phyloP scores from a whole-genome alignment of 2,797 vertebrate species.

The Chiroxiphia lanceolata region DNA sequence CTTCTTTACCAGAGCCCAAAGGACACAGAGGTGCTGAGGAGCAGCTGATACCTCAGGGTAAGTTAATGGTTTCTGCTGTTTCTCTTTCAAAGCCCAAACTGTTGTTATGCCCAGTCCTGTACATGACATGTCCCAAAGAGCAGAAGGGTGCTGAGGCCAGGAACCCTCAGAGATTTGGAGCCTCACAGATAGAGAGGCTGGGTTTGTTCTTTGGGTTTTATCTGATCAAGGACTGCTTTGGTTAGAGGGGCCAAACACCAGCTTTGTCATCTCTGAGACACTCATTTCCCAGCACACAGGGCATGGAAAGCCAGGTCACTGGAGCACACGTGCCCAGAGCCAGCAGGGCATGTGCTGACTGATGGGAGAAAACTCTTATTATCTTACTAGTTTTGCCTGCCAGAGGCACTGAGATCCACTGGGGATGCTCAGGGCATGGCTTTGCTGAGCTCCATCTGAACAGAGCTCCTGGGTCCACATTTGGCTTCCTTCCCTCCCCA shows the following conservation, averaged over 20 bases:
- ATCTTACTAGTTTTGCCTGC: not conserved
- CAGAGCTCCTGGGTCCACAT: not conserved
- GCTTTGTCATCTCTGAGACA: not conserved
- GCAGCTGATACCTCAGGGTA: constrained; percentile 55
- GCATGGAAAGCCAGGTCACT: not conserved
- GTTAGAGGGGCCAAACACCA: not conserved
- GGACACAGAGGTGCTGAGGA: constrained; percentile 52
- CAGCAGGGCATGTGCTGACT: not conserved
- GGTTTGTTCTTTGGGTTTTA: not conserved
- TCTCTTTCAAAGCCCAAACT: not conserved
- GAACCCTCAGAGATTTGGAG: not conserved
- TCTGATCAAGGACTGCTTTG: not conserved
- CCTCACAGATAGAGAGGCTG: not conserved
- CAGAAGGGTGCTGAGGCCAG: not conserved
- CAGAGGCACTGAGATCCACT: not conserved
- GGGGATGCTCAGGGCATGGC: not conserved
- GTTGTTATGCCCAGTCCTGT: not conserved
- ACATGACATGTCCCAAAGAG: not conserved
- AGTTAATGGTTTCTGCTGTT: not conserved
- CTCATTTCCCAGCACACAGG: not conserved
- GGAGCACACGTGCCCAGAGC: not conserved
- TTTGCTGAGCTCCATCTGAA: not conserved
- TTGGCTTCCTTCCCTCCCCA: not conserved
- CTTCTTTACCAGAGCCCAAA: constrained; percentile 43
- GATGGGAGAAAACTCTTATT: not conserved